These are phyloP conservation scores for Ophthalmolycus amberensis DNA, from an alignment of 2,113 vertebrate species.

Conservation along the genomic window DNA sequence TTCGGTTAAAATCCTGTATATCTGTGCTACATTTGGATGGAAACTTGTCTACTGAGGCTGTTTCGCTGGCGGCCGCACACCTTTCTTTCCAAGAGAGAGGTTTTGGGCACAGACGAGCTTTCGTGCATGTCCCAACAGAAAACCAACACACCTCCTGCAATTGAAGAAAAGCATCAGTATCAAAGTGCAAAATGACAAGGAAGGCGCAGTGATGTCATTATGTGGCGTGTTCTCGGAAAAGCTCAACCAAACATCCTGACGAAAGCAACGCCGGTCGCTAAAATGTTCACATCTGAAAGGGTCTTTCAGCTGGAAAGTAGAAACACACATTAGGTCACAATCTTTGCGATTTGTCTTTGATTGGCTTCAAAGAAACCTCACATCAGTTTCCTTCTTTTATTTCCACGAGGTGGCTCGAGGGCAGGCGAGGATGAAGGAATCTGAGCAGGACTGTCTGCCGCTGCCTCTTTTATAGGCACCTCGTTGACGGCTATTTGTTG, in stretches of 20 bases:
- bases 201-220: neutral
- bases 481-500: constrained; percentile 52
- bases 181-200: constrained; percentile 4
- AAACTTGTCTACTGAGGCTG: neutral
- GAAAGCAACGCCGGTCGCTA: constrained; percentile 18
- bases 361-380: constrained; percentile 68
- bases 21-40: neutral
- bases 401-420: constrained; percentile 43
- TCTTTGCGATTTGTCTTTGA: constrained; percentile 67
- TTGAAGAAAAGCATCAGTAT: neutral
- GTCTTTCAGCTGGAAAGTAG: constrained; percentile 43
- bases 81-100: constrained; percentile 7
- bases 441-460: constrained; percentile 43
- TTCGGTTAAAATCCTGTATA: neutral
- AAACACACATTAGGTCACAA: constrained; percentile 54
- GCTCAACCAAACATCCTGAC: neutral
- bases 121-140: neutral
- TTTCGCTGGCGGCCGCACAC: neutral
- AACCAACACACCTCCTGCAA: neutral
- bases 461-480: constrained; percentile 42
- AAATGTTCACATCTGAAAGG: constrained; percentile 34
- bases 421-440: constrained; percentile 54
- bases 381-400: constrained; percentile 67
- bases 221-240: neutral
- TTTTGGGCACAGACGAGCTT: neutral